A percentile compares a stretch with the other conserved stretches of the same genome.
Evolutionary conservation across 2,888 invertebrate species (phyloP).

Genomic region (Ormyrus thymus): DNA sequence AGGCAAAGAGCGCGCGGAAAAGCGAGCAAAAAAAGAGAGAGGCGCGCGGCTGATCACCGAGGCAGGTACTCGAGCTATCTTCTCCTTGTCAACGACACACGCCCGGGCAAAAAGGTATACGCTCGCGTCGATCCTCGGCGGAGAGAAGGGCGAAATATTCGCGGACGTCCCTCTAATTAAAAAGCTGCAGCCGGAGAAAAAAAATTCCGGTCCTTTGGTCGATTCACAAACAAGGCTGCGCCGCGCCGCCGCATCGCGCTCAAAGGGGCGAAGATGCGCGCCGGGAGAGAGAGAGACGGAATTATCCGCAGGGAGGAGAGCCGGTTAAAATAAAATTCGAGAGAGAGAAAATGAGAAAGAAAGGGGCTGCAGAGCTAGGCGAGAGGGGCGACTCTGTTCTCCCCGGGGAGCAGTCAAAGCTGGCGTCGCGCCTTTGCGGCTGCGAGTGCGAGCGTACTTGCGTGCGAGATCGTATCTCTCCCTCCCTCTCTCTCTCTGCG

Average conservation of each 20-base stretch:
- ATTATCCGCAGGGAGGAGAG: constrained; percentile 43
- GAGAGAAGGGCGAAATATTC: constrained; percentile 40
- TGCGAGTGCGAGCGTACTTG: neutral
- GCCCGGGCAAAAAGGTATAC: constrained; percentile 10
- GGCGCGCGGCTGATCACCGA: constrained; percentile 31
- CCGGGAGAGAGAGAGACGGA: constrained; percentile 38
- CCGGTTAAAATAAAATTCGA: constrained; percentile 30
- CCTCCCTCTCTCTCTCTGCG: neutral
- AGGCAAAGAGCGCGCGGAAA: constrained; percentile 3
- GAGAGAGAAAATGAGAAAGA: constrained; percentile 54
- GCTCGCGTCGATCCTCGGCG: neutral
- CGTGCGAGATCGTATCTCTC: constrained; percentile 60
- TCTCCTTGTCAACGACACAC: constrained; percentile 41
- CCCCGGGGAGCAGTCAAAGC: constrained; percentile 74
- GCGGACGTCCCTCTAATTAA: constrained; percentile 64
- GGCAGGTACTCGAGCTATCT: constrained; percentile 24
- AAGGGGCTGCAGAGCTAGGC: constrained; percentile 57
- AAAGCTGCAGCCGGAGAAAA: constrained; percentile 60
- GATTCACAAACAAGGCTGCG: constrained; percentile 68
- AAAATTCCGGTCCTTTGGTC: constrained; percentile 66
- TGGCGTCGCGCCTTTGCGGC: neutral
- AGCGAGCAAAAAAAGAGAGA: neutral
- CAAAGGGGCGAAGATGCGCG: constrained; percentile 57
- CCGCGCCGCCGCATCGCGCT: constrained; percentile 54
- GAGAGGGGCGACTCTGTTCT: constrained; percentile 71